Conservation (phyloP, 2,888 invertebrate genomes). For the Ectropis crepuscularia region DNA sequence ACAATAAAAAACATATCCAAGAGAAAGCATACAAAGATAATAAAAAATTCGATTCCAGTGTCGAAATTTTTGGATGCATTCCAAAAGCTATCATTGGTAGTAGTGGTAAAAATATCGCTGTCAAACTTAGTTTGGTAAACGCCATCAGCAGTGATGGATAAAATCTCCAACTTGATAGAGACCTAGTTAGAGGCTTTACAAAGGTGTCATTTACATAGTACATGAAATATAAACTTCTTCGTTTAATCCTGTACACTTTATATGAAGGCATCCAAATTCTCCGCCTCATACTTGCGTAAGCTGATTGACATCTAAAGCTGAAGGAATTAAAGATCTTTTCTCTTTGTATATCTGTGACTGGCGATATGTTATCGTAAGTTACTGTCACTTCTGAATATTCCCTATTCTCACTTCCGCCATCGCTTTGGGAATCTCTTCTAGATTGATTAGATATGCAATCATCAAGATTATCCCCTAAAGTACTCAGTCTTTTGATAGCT, state of each 20-base stretch:
- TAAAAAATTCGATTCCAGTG: conserved; percentile 71
- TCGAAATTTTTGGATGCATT: conserved; percentile 67
- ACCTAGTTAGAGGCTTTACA: conserved; percentile 74
- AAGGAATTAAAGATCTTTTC: conserved; percentile 77
- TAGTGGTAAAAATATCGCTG: conserved; percentile 65
- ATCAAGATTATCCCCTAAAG: conserved; percentile 78
- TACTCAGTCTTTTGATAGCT: conserved; percentile 81
- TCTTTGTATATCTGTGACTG: conserved; percentile 74
- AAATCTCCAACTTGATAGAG: conserved; percentile 75
- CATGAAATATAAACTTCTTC: conserved; percentile 65
- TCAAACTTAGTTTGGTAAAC: conserved; percentile 68
- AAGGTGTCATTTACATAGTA: conserved; percentile 76
- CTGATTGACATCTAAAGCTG: conserved; percentile 73
- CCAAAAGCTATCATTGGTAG: conserved; percentile 70
- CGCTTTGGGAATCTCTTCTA: conserved; percentile 67
- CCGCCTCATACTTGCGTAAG: conserved; percentile 68
- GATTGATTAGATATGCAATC: conserved; percentile 76
- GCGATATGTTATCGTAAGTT: conserved; percentile 72
- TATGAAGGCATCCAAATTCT: conserved; percentile 76
- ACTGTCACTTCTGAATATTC: conserved; percentile 74
- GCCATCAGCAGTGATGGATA: conserved; percentile 74
- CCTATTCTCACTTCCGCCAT: conserved; percentile 56
- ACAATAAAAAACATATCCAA: conserved; percentile 76
- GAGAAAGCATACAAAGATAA: conserved; percentile 76
- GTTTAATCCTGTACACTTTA: conserved; percentile 68